Evolutionary conservation across 2,888 invertebrate species (phyloP).

Genomic region (Anthrax anthrax): DNA sequence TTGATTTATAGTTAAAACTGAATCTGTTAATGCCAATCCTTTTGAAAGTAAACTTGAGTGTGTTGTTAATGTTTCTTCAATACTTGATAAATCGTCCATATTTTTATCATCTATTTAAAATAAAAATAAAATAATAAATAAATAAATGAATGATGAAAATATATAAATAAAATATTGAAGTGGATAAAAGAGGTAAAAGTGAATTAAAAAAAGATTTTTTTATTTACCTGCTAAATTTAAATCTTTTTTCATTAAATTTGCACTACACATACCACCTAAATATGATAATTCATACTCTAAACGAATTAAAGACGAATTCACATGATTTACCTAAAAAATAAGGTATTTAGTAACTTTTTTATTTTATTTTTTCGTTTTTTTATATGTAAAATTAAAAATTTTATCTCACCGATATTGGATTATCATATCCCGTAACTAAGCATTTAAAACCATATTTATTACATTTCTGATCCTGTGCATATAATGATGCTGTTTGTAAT

Average conservation of each 20-base stretch:
- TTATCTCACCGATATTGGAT: slow-evolving; percentile 45
- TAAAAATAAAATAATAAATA: neutral
- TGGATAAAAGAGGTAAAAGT: slow-evolving; percentile 1
- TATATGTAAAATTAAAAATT: slow-evolving; percentile 12
- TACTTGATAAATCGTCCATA: slow-evolving; percentile 54
- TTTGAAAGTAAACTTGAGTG: slow-evolving; percentile 63
- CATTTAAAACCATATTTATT: slow-evolving; percentile 68
- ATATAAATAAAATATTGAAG: no score
- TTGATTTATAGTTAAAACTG: slow-evolving; percentile 72
- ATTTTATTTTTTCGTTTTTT: neutral
- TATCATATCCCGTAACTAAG: slow-evolving; percentile 68
- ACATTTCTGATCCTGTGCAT: slow-evolving; percentile 76
- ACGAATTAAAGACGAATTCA: slow-evolving; percentile 37
- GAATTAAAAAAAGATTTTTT: no score
- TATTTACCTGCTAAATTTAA: slow-evolving; percentile 44
- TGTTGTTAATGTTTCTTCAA: slow-evolving; percentile 44
- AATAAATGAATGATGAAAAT: no score
- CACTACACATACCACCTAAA: slow-evolving; percentile 81
- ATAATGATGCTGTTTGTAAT: slow-evolving; percentile 89
- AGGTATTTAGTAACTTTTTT: neutral
- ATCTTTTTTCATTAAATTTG: slow-evolving; percentile 75
- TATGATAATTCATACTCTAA: slow-evolving; percentile 83
- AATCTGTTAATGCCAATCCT: slow-evolving; percentile 76
- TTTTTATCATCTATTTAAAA: slow-evolving; percentile 43
- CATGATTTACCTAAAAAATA: slow-evolving; percentile 22